phyloP scores from a whole-genome alignment of 2,888 invertebrate species.

The Chorisops tibialis region DNA sequence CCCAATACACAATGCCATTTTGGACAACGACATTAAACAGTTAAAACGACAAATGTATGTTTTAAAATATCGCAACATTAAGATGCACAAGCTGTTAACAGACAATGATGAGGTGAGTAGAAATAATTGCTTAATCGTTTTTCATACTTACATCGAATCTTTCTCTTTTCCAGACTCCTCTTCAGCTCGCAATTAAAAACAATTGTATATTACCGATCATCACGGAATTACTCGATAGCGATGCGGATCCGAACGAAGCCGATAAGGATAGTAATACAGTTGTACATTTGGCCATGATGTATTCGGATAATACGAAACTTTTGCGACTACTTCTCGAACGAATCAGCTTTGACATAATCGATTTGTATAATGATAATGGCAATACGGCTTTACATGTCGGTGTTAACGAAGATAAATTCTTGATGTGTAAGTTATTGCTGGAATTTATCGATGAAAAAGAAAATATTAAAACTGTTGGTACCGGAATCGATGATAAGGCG shows the following conservation, averaged over 20 bases:
- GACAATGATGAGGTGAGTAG: conserved; percentile 29
- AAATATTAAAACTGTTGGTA: conserved; percentile 12
- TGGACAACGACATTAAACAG: conserved; percentile 27
- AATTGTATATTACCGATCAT: conserved; percentile 40
- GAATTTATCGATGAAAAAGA: conserved; percentile 40
- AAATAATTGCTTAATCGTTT: background rate
- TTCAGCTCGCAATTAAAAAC: conserved; percentile 39
- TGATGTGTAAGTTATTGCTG: conserved; percentile 42
- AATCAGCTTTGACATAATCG: conserved; percentile 41
- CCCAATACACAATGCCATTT: conserved; percentile 35
- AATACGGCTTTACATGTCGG: conserved; percentile 46
- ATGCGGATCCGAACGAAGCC: conserved; percentile 38
- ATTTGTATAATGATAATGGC: conserved; percentile 44
- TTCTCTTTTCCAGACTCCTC: conserved; percentile 20
- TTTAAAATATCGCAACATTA: conserved; percentile 21
- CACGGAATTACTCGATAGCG: conserved; percentile 38
- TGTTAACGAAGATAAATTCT: conserved; percentile 41
- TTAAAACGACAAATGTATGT: conserved; percentile 34
- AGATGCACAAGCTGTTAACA: conserved; percentile 29
- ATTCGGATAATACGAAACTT: conserved; percentile 37
- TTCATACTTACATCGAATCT: background rate
- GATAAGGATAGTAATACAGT: conserved; percentile 44
- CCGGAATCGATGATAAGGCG: conserved; percentile 17
- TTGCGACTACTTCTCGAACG: conserved; percentile 39
- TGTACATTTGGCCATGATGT: conserved; percentile 44